Conservation (phyloP, 2,888 invertebrate genomes). For the Macaria notata region DNA sequence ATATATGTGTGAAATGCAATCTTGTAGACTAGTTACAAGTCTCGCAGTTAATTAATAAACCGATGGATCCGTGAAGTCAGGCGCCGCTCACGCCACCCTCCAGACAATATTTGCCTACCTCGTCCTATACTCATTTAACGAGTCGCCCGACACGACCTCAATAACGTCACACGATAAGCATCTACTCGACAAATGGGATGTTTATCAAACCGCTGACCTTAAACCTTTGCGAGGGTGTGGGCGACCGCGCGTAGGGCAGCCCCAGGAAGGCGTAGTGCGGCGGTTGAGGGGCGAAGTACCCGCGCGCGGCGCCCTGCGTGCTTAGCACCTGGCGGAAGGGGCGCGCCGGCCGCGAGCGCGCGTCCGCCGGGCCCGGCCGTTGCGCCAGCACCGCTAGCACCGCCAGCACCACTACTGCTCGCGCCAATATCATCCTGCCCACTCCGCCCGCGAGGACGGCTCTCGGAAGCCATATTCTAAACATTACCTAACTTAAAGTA, state of each 20-base stretch:
- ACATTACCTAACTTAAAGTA: slow-evolving; percentile 19
- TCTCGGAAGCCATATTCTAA: slow-evolving; percentile 11
- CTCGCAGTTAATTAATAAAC: slow-evolving; percentile 8
- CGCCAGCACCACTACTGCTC: slow-evolving; percentile 15
- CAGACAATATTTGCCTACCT: not conserved
- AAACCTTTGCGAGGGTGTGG: slow-evolving; percentile 54
- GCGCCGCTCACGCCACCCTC: slow-evolving; percentile 3
- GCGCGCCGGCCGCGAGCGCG: slow-evolving; percentile 31
- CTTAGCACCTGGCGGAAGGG: slow-evolving; percentile 57
- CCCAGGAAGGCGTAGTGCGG: slow-evolving; percentile 69
- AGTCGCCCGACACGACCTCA: slow-evolving; percentile 14
- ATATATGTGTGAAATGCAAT: not conserved
- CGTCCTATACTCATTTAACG: slow-evolving; percentile 3
- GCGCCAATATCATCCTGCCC: slow-evolving; percentile 14
- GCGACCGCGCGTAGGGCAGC: slow-evolving; percentile 65
- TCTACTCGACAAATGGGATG: slow-evolving; percentile 44
- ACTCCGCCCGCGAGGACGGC: not conserved
- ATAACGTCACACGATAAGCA: slow-evolving; percentile 37
- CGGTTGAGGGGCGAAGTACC: slow-evolving; percentile 54
- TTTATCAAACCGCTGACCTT: slow-evolving; percentile 60
- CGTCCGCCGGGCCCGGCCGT: not conserved
- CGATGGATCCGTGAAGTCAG: not conserved
- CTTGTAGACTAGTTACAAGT: not conserved
- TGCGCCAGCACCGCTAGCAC: not conserved
- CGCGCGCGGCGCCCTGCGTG: slow-evolving; percentile 61